Base-by-base conservation (phyloP, 2,113 vertebrate genomes). In the Tenrec ecaudatus region DNA sequence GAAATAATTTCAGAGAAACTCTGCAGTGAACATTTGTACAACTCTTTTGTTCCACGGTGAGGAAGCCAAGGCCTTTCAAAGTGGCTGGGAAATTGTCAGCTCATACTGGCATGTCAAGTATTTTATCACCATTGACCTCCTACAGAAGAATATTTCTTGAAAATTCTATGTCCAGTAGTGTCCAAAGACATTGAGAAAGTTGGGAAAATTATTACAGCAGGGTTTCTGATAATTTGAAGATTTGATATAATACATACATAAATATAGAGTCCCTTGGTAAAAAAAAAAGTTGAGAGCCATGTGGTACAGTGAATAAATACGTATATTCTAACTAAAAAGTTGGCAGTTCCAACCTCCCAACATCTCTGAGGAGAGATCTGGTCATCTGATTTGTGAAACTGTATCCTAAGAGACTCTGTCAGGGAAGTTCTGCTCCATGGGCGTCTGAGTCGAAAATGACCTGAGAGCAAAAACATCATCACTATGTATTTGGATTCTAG, bases 51-150 rank as follows among this genome's bases (percentile, higher is more conserved):
- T 68, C 7, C 3, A 14, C 53, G 77, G 73, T 90, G 78, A 64
- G 84, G 75, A 93, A 95, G 58, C 22, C 22, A 19, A 4, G 15
- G 15, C 8, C 84, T 77, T 96, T 83, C 20, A 0, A 68, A 43
- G 2, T 0, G 19, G 1, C 29, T 15, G 66, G 0, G 3, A 1
- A 8, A 73, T 47, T 36, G 20, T 66, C 27, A 93, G 53, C 79
- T 73, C n/a, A 91, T 83, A 71, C 86, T 94, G 92, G 87, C 94
- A 80, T 86, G 84, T 90, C 76, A 29, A 86, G 17, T 62, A 78
- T 75, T 91, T 93, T 40, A 69, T 86, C 96, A 96, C 68, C 79
- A 82, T 89, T 91, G 90, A 66, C 7, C 75, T 36, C 36, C 19
- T 76, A 82, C n/a, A n/a, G 93, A 95, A 90, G 7, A 94, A 0